Conservation (phyloP, 2,888 invertebrate genomes). For the Encarsia formosa region DNA sequence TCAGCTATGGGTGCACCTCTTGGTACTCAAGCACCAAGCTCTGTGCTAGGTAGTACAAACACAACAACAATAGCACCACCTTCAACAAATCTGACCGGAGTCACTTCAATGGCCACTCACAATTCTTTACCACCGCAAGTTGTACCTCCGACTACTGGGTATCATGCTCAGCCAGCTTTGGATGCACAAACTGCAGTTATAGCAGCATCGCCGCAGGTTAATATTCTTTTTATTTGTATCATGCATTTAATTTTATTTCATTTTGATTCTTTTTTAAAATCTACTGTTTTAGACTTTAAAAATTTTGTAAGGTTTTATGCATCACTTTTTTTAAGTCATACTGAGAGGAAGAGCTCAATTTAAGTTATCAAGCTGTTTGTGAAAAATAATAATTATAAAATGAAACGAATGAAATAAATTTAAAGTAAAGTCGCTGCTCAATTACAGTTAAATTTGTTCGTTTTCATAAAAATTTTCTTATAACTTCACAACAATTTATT, state of each 20-base stretch:
- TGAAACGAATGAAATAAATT: no score
- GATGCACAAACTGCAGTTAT: conserved; percentile 57
- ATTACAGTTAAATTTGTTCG: no score
- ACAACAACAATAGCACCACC: conserved; percentile 61
- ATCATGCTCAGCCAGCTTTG: conserved; percentile 52
- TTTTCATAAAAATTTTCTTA: no score
- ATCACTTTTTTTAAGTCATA: no score
- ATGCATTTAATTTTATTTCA: not conserved
- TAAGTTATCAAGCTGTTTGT: no score
- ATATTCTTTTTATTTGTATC: not conserved
- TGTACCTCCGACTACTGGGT: conserved; percentile 46
- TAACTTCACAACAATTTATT: no score
- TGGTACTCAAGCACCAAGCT: conserved; percentile 55
- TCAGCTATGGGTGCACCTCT: conserved; percentile 54
- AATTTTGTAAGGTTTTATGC: no score
- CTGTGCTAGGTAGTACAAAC: conserved; percentile 68
- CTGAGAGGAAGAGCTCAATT: no score
- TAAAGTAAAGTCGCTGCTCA: no score
- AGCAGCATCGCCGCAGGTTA: conserved; percentile 49
- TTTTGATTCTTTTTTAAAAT: no score
- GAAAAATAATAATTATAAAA: no score
- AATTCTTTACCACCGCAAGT: conserved; percentile 55
- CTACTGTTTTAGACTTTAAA: no score
- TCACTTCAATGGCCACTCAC: conserved; percentile 51
- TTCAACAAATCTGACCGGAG: conserved; percentile 27